Evolutionary conservation across 2,113 vertebrate species (phyloP).

Genomic region (Egretta garzetta): DNA sequence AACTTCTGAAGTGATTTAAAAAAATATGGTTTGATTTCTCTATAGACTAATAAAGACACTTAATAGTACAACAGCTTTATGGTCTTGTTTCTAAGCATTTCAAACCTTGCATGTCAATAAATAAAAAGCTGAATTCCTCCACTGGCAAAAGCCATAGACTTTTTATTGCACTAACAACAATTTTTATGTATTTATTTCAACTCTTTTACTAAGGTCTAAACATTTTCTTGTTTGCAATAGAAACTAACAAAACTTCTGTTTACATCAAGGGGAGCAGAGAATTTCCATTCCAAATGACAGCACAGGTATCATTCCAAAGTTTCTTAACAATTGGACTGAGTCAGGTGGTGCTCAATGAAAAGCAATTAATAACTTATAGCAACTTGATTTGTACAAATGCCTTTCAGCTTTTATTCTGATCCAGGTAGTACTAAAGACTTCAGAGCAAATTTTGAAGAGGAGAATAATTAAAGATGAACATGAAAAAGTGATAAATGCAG

Average conservation of each 20-base stretch:
- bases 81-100: not conserved
- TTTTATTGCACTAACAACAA: not conserved
- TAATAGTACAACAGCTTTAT: not conserved
- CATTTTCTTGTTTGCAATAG: not conserved
- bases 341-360: not conserved
- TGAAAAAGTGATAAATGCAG: not conserved
- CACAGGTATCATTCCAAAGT: not conserved
- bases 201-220: not conserved
- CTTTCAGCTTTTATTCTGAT: not conserved
- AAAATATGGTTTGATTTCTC: not conserved
- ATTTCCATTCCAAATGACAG: not conserved
- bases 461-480: not conserved
- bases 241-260: not conserved
- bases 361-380: not conserved
- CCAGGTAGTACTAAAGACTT: not conserved
- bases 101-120: not conserved
- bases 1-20: not conserved
- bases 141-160: not conserved
- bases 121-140: not conserved
- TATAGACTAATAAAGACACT: not conserved
- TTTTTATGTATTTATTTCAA: not conserved
- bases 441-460: not conserved
- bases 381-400: not conserved
- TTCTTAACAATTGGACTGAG: not conserved
- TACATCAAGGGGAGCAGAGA: not conserved